Evolutionary conservation across 30 jellyfish, hydroid and myxozoan genomes (phyloP).

Genomic region (Aurelia sp.): DNA sequence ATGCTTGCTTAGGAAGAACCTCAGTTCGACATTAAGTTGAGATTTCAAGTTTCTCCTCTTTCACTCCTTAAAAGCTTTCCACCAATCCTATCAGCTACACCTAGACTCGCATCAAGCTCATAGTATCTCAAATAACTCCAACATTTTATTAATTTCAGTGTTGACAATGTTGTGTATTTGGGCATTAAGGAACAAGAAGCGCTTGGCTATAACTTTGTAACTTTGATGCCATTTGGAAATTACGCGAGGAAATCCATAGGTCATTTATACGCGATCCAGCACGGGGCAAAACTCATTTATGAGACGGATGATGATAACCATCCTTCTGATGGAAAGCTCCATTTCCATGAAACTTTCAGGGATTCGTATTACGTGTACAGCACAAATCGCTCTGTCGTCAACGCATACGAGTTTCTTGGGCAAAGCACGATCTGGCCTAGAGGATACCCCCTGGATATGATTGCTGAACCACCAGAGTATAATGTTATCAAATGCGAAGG

Average conservation of each 20-base stretch:
- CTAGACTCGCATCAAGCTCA: too few relatives aligned
- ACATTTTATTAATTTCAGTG: slow-evolving; percentile 38
- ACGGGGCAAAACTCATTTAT: slow-evolving; percentile 93
- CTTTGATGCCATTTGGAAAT: slow-evolving; percentile 56
- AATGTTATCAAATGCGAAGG: slow-evolving; percentile 71
- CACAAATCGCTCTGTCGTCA: slow-evolving; percentile 69
- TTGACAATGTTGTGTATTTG: slow-evolving; percentile 75
- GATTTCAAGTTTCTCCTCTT: too few relatives aligned
- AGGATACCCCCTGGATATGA: slow-evolving; percentile 91
- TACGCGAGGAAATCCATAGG: slow-evolving; percentile 90
- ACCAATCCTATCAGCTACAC: too few relatives aligned
- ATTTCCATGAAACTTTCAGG: slow-evolving; percentile 69
- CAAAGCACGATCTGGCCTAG: slow-evolving; percentile 99
- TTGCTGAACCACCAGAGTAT: slow-evolving; percentile 82
- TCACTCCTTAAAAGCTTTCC: too few relatives aligned
- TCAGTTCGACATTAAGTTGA: too few relatives aligned
- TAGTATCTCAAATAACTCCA: too few relatives aligned
- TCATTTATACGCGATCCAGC: slow-evolving; percentile 92
- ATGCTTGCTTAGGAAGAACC: too few relatives aligned
- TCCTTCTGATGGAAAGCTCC: slow-evolving; percentile 90
- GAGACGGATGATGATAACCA: slow-evolving; percentile 97
- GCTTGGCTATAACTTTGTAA: slow-evolving; percentile 71
- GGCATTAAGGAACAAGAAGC: slow-evolving; percentile 76
- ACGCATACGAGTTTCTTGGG: slow-evolving; percentile 91
- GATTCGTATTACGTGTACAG: slow-evolving; percentile 71